phyloP scores from a whole-genome alignment of 2,888 invertebrate species.

The Coleophora deauratella region DNA sequence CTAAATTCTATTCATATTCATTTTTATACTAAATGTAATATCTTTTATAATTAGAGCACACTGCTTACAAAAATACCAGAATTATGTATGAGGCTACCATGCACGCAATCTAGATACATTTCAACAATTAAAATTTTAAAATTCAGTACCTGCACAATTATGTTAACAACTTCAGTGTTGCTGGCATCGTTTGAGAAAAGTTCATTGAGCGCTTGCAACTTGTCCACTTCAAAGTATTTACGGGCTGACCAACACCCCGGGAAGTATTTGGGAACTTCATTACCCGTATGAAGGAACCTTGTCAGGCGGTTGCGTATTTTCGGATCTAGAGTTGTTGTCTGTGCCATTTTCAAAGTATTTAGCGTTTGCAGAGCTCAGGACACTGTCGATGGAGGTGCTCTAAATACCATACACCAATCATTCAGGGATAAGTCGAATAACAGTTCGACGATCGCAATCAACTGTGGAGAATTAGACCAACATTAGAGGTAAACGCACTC shows the following conservation, averaged over 20 bases:
- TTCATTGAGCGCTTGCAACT: slow-evolving; percentile 47
- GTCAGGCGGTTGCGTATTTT: slow-evolving; percentile 49
- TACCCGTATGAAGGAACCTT: slow-evolving; percentile 68
- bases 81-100: neutral
- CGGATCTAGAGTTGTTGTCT: slow-evolving; percentile 35
- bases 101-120: too few relatives aligned
- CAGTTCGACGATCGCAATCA: slow-evolving; percentile 9
- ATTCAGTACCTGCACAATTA: slow-evolving; percentile 46
- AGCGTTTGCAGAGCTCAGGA: neutral
- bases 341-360: slow-evolving; percentile 30
- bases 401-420: slow-evolving; percentile 13
- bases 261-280: slow-evolving; percentile 67
- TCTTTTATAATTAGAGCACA: too few relatives aligned
- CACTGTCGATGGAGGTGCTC: too few relatives aligned
- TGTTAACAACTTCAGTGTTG: slow-evolving; percentile 41
- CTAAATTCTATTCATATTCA: too few relatives aligned
- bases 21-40: too few relatives aligned
- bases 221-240: slow-evolving; percentile 59
- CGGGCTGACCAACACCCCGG: slow-evolving; percentile 72
- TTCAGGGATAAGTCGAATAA: slow-evolving; percentile 18
- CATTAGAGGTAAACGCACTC: slow-evolving; percentile 42
- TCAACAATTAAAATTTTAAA: neutral
- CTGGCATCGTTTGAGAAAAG: slow-evolving; percentile 25
- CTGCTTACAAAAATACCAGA: neutral
- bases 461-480: slow-evolving; percentile 36